Percentiles rank a stretch among this genome's conserved stretches.
These are phyloP conservation scores for Aleiodes sp. DNA, from an alignment of 1,140 invertebrate species.

Conservation along the genomic window DNA sequence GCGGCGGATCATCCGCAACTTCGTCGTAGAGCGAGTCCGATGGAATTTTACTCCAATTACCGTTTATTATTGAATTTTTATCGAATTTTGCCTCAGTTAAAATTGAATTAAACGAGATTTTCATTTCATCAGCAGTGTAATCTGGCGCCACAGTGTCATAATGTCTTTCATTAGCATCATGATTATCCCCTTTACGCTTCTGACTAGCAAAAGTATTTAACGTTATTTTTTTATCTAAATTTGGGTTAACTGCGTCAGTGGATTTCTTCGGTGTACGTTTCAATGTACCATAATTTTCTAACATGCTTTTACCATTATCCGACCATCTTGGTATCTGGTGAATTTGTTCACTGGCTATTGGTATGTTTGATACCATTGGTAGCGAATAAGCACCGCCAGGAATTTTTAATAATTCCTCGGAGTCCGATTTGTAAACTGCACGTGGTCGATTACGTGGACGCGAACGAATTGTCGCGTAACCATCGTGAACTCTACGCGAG, in stretches of 20 bases:
- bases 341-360: conserved; percentile 36
- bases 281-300: conserved; percentile 53
- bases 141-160: conserved; percentile 32
- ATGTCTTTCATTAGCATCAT: conserved; percentile 27
- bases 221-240: conserved; percentile 35
- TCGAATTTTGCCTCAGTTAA: background rate
- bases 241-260: conserved; percentile 16
- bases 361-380: conserved; percentile 42
- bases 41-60: background rate
- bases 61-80: background rate
- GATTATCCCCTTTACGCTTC: background rate
- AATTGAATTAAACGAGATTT: background rate
- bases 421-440: conserved; percentile 55
- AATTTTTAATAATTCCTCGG: conserved; percentile 52
- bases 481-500: conserved; percentile 77
- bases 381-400: conserved; percentile 46
- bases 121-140: background rate
- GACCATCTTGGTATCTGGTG: conserved; percentile 45
- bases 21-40: background rate
- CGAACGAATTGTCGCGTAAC: conserved; percentile 81
- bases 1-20: no score
- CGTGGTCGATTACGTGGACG: conserved; percentile 55
- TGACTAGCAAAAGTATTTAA: conserved; percentile 53
- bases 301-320: conserved; percentile 36
- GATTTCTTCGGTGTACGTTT: conserved; percentile 32